Evolutionary conservation across 2,113 vertebrate species (phyloP).

Genomic region (Limnothrissa miodon): DNA sequence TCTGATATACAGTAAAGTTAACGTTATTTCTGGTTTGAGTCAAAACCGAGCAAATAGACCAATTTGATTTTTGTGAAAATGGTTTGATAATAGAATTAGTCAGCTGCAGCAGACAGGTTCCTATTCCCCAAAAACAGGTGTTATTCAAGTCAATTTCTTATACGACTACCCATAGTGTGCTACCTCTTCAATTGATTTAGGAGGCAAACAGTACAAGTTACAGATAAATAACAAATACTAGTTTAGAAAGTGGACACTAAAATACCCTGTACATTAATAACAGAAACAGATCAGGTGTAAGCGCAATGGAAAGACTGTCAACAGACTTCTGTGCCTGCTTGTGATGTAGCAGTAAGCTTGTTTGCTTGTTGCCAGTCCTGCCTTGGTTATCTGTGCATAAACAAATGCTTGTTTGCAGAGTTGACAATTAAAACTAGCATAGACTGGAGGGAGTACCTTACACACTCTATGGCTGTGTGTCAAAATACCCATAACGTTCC

Average conservation of each 20-base stretch:
- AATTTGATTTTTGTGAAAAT: background rate
- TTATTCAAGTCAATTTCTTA: background rate
- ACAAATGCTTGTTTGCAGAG: background rate
- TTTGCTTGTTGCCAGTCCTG: background rate
- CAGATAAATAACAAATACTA: background rate
- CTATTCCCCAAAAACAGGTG: background rate
- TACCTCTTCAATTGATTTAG: background rate
- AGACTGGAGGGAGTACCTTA: background rate
- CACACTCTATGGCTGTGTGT: background rate
- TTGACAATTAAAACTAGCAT: constrained; percentile 11
- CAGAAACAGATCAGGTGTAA: background rate
- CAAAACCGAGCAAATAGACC: background rate
- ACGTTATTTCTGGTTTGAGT: background rate
- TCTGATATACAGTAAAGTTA: background rate
- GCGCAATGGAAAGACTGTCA: background rate
- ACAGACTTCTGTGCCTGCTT: background rate
- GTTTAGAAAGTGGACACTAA: background rate
- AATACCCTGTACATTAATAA: background rate
- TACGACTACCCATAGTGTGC: background rate
- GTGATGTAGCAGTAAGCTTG: background rate
- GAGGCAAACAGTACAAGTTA: background rate
- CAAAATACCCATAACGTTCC: background rate
- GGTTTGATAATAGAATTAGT: background rate
- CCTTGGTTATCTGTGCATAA: background rate
- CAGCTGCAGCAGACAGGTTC: background rate